Percentiles rank a stretch among this genome's conserved stretches.
Conservation (phyloP, 1,140 invertebrate species). For the Cherax destructor region DNA sequence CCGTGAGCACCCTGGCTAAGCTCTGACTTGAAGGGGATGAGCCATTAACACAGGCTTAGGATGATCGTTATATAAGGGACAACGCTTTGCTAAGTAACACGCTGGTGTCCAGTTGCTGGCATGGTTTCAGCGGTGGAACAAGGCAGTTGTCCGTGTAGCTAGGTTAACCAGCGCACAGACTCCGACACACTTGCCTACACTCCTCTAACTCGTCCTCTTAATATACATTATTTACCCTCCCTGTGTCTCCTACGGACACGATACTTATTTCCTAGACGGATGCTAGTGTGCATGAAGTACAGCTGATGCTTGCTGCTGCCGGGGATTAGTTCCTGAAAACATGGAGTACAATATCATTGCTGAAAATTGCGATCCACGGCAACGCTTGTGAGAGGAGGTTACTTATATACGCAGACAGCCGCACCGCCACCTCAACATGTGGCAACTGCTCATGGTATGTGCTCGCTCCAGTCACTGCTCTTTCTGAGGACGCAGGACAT, state of each 20-base stretch:
- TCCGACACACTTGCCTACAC: background rate
- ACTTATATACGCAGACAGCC: slow-evolving; percentile 47
- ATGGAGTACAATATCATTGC: background rate
- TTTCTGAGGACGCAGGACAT: slow-evolving; percentile 9
- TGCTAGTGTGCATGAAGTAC: too few species aligned
- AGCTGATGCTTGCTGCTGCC: background rate
- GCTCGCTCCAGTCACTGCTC: slow-evolving; percentile 37
- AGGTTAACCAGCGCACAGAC: slow-evolving; percentile 22
- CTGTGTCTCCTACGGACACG: background rate
- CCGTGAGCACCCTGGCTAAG: background rate
- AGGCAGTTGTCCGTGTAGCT: slow-evolving; percentile 30
- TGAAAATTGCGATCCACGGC: background rate
- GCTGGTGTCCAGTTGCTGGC: slow-evolving; percentile 6
- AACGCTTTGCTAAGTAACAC: background rate
- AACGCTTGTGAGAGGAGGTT: background rate
- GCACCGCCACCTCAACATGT: slow-evolving; percentile 46
- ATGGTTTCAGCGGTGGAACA: slow-evolving; percentile 13
- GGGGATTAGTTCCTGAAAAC: background rate
- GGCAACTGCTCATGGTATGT: slow-evolving; percentile 40
- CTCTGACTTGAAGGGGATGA: background rate
- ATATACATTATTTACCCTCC: background rate
- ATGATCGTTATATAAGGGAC: background rate
- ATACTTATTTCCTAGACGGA: background rate
- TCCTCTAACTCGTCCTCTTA: background rate
- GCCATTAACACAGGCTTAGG: background rate